Base-by-base conservation (phyloP, 2,888 invertebrate genomes). In the Drosophila glabriapex region DNA sequence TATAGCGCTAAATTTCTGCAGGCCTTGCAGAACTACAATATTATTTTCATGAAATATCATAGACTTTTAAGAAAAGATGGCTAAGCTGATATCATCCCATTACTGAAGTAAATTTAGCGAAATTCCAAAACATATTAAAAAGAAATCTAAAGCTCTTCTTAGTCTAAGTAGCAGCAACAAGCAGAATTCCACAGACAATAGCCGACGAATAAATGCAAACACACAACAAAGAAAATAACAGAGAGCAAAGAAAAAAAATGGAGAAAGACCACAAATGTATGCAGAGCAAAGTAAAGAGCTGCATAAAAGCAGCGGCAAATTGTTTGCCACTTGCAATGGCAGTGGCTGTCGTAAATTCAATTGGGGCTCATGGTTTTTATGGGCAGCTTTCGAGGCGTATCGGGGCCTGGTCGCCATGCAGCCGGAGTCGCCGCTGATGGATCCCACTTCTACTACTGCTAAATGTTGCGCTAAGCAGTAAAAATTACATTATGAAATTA, bases 401-500 rank as follows among this genome's bases (percentile, higher is more conserved):
- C 68, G 63, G 35, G 33, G 33, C 56, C 39, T 61, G 71, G 16
- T 7, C 28, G 55, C 5, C 49, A 55, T 25, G 39, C 29, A 49
- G 28, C 64, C 43, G 60, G 25, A 56, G 49, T 58, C 28, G 35
- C 49, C 33, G 14, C 62, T 71, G 71, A 68, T 62, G 71, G 68
- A 52, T 68, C 29, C 56, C 41, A 22, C 58, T 56, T 7, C 56
- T 28, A 56, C 56, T 16, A 59, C 46, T 39, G 58, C 68, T 73
- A 77, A 74, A 80, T 72, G 74, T 79, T 73, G 54, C 76, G 79
- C 79, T 82, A 76, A 82, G 79, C 76, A 76, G 76, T 76, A 79
- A 82, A 80, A 82, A 82, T 79, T 82, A 68, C 82, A 82, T 82
- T 82, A 82, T 82, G 82, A 82, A 79, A 81, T 81, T 81, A 80